Evolutionary conservation across 2,113 vertebrate genomes (phyloP).

Genomic region (Sclerurus mexicanus): DNA sequence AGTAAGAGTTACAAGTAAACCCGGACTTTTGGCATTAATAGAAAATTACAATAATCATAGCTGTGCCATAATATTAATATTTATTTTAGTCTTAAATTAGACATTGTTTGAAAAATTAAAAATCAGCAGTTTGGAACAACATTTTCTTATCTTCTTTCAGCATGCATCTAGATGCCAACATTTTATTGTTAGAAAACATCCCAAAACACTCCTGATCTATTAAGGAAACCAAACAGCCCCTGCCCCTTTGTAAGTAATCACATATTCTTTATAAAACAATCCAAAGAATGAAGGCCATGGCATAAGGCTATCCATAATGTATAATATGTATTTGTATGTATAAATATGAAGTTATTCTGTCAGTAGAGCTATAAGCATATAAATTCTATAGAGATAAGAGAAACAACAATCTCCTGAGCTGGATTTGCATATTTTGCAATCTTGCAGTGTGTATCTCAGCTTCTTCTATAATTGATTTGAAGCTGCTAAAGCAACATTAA

Average conservation of each 20-base stretch:
- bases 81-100: neutral
- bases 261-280: neutral
- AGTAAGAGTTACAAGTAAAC: neutral
- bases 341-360: neutral
- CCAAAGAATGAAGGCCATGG: neutral
- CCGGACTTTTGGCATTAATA: neutral
- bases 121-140: neutral
- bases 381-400: neutral
- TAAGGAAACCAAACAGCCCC: neutral
- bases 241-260: neutral
- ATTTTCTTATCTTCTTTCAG: neutral
- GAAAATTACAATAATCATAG: neutral
- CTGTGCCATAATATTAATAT: neutral
- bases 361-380: neutral
- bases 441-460: neutral
- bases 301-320: neutral
- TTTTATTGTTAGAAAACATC: neutral
- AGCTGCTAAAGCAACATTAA: constrained; percentile 29
- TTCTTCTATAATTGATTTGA: constrained; percentile 17
- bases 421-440: constrained; percentile 28
- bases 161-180: neutral
- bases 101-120: neutral
- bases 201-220: neutral
- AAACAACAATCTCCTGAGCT: neutral
- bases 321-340: neutral